Base-by-base conservation (phyloP, 2,797 vertebrate species). In the Pachyuromys duprasi region DNA sequence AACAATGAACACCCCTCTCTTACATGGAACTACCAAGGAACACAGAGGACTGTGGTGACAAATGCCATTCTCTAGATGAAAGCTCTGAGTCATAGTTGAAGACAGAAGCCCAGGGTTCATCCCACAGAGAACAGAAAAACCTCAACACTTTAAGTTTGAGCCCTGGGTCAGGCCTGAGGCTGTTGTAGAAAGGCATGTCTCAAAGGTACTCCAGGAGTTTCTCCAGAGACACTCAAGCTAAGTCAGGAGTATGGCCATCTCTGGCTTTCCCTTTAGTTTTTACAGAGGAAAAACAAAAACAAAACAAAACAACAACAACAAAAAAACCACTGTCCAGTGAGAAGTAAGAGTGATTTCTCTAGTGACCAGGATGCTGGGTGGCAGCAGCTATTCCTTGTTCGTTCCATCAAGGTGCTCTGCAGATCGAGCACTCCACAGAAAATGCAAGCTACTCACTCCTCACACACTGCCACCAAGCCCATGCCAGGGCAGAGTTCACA, bases 31-130 rank as follows among this genome's bases (percentile, higher is more conserved):
- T 39, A 39, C 8, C 5, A 67, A 3, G 62, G 62, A 13, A n/a
- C 39, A 18, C 31, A 9, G 0, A 3, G 13, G n/a, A 31, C 0
- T 9, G 24, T 14, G 53, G 0, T 26, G 36, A 69, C 8, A 62
- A 72, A 67, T 17, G 2, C 1, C 15, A 69, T 86, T 69, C 57
- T 4, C 76, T 7, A 62, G 4, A 49, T 28, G 31, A 26, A 39
- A 18, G 57, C 67, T 55, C 57, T 22, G 65, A 62, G 49, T n/a
- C 33, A 49, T 0, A 39, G 72, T 24, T 8, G 26, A 87, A 69
- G 89, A 18, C 18, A 31, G 33, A 8, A 55, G 4, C 18, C 36
- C 33, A 55, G 0, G 13, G 33, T 15, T 57, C 70, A 5, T 18
- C 70, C 69, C 39, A 36, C 13, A 1, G n/a, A 3, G 31, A 20